Conservation (phyloP, 1,140 invertebrate species). For the Triops cancriformis region DNA sequence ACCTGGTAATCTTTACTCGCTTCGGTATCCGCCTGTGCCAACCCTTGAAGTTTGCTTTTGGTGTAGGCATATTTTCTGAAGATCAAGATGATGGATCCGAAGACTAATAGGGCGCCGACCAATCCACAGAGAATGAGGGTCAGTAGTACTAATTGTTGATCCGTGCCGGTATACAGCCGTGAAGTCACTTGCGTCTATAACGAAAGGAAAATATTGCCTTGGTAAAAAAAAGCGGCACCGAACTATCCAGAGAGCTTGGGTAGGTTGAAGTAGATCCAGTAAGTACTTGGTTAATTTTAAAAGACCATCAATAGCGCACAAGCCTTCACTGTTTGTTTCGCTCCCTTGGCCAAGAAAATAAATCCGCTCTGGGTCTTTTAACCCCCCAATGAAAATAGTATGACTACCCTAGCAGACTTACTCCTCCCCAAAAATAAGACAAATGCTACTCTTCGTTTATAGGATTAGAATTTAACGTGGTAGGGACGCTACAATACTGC, state of each 20-base stretch:
- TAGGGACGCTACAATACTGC: neutral
- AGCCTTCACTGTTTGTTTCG: neutral
- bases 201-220: conserved; percentile 15
- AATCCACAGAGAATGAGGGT: conserved; percentile 56
- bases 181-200: conserved; percentile 50
- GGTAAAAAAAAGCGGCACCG: neutral
- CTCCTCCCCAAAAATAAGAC: neutral
- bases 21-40: conserved; percentile 61
- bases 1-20: conserved; percentile 89
- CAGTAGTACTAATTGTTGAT: conserved; percentile 42
- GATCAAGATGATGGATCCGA: conserved; percentile 57
- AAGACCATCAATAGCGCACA: neutral
- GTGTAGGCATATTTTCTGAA: conserved; percentile 61
- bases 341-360: neutral
- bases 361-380: neutral
- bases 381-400: neutral
- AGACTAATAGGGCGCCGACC: conserved; percentile 59
- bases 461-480: neutral
- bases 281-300: neutral
- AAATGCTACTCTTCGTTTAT: neutral
- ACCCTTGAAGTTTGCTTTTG: conserved; percentile 54
- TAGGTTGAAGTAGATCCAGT: neutral
- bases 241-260: neutral
- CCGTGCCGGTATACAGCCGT: conserved; percentile 38
- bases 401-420: neutral